Conservation (phyloP, 1,140 invertebrate species). For the Philopotamus ludificatus region DNA sequence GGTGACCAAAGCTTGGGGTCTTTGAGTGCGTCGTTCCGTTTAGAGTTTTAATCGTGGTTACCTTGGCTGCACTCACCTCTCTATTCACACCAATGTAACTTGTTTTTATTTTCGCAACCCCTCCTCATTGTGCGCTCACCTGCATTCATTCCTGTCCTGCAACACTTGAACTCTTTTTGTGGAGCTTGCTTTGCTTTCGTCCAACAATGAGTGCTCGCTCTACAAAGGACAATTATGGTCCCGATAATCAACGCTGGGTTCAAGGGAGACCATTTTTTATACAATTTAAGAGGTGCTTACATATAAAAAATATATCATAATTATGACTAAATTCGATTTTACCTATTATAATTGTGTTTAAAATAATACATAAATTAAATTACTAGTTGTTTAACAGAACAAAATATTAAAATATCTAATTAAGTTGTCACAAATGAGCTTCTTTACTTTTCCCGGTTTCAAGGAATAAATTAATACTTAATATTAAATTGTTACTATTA, state of each 20-base stretch:
- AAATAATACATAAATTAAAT: too few relatives aligned
- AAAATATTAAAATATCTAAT: too few relatives aligned
- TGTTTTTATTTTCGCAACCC: constrained; percentile 28
- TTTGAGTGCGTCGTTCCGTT: too few relatives aligned
- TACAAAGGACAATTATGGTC: constrained; percentile 32
- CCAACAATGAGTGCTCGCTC: neutral
- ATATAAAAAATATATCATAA: too few relatives aligned
- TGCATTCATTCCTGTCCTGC: constrained; percentile 6
- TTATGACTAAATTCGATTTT: too few relatives aligned
- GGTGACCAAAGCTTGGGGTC: neutral
- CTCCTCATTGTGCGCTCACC: neutral
- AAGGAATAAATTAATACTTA: too few relatives aligned
- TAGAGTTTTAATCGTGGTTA: neutral
- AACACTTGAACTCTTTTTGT: constrained; percentile 36
- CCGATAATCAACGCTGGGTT: constrained; percentile 23
- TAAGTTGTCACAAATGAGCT: too few relatives aligned
- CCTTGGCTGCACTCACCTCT: neutral
- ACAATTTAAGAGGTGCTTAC: neutral
- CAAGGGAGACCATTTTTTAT: constrained; percentile 16
- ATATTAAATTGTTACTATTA: too few relatives aligned
- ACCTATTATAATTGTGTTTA: too few relatives aligned
- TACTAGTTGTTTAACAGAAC: too few relatives aligned
- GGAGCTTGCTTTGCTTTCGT: neutral
- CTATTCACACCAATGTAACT: constrained; percentile 35
- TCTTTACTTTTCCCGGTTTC: too few relatives aligned